Evolutionary conservation across 2,888 invertebrate genomes (phyloP), one percentile per base, ranked within the genome.

Genomic region (Drosophila longiperda): DNA sequence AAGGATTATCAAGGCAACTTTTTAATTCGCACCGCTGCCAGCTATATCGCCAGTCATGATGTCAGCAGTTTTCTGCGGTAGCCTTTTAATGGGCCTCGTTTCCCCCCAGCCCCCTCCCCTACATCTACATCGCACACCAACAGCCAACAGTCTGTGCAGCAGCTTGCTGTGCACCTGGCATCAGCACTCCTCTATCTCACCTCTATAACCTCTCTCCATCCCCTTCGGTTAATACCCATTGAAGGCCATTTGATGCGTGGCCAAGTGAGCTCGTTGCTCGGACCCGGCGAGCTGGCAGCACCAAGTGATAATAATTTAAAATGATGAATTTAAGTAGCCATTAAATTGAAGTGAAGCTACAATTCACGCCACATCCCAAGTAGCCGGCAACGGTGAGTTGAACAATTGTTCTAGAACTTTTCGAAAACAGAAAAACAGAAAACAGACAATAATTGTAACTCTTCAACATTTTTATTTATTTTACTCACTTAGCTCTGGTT

Each of bases 1-100:
- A 87, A 89, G 87, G 87, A 87, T 87, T 87, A 87, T 87, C 87
- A 87, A 82, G 87, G 85, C 89, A 87, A 87, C 87, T 87, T 87
- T 87, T 87, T 89, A 87, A 87, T 89, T 87, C 87, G 68, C 75
- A 75, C 67, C 72, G 52, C 69, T 73, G 40, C 58, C 77, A 63
- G 42, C 36, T 11, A 26, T 38, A 26, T 38, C 54, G 26, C 53
- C 34, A 29, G 54, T 65, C 72, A 64, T 78, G 80, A 87, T 85
- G 85, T 85, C 85, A 85, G 85, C 85, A 87, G 72, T 85, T 85
- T 84, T 85, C 72, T 83, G 82, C 70, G 86, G 80, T 74, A 77
- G 75, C 80, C 83, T 74, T 73, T 85, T 87, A 85, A 85, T 87
- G 88, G 75, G 49, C 54, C 53, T 29, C 66, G 55, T 48, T 63